Base-by-base conservation (phyloP, 2,888 invertebrate genomes). In the Tiliacea citrago region DNA sequence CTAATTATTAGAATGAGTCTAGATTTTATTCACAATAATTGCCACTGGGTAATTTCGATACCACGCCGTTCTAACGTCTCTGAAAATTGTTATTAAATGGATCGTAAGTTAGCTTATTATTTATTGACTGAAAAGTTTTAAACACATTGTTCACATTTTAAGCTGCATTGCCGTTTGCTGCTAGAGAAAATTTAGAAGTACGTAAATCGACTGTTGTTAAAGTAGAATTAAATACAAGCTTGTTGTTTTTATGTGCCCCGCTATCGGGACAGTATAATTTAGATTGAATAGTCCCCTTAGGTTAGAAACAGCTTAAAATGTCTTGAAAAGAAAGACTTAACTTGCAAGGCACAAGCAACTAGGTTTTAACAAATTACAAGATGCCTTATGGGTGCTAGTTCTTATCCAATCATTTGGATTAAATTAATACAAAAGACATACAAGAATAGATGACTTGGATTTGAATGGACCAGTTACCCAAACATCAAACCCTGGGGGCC, bases 221-320 rank as follows among this genome's bases (percentile, higher is more conserved):
- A 57, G 21, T 10, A 10, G 21, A 73, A 71, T 68, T 35, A 55
- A 57, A 53, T 57, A 35, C 29, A 66, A 58, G 51, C 21, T 49
- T 69, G 47, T 79, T 49, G 35, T 75, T 68, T 66, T 68, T 51
- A 12, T 24, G 67, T 55, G 24, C 21, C 49, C 7, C 12, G 13
- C 12, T 35, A 35, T 66, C 71, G 49, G 24, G 67, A 69, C 74
- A 66, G 16, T 60, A 21, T 69, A 69, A 75, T 79, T 65, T 53
- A 69, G 18, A 68, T 75, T 47, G 51, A 81, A 65, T 63, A 47
- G 67, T 61, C 51, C 76, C 80, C 65, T 68, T 8, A 35, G 80
- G 77, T 65, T 45, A 77, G 35, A 21, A 65, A 42, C 53, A 53
- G 58, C 35, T 75, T 47, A 13, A 53, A 53, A 24, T 24, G 66